Conservation (phyloP, 2,797 vertebrate genomes). For the Meriones psammophilus region DNA sequence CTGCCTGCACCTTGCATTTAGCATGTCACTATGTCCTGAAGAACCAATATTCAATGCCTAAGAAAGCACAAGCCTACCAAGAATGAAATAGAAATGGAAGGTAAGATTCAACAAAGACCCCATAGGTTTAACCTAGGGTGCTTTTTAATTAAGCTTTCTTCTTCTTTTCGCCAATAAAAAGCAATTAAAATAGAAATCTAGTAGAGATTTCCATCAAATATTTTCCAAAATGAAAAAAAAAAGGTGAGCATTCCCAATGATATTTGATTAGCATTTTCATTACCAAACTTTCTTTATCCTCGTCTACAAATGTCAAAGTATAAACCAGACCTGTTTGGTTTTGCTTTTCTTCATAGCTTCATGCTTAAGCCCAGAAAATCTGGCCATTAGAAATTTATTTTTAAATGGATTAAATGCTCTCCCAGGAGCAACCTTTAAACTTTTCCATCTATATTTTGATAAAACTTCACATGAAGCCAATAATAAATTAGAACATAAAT, state of each 20-base stretch:
- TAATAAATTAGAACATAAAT: conserved; percentile 90
- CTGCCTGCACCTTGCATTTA: neutral
- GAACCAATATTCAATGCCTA: conserved; percentile 26
- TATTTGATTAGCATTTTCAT: conserved; percentile 82
- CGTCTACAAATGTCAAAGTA: conserved; percentile 76
- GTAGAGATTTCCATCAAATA: conserved; percentile 70
- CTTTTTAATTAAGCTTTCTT: conserved; percentile 70
- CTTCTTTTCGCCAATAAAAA: conserved; percentile 72
- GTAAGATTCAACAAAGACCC: neutral
- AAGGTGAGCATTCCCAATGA: conserved; percentile 50
- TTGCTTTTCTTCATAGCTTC: conserved; percentile 70
- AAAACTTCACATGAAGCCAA: conserved; percentile 90
- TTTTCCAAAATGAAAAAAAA: conserved; percentile 64
- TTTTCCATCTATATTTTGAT: conserved; percentile 88
- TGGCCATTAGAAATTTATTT: conserved; percentile 85
- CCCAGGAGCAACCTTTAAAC: conserved; percentile 87
- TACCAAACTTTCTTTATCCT: conserved; percentile 75
- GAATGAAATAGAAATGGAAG: conserved; percentile 20
- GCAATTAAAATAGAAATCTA: conserved; percentile 78
- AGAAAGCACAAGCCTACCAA: neutral
- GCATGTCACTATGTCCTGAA: conserved; percentile 30
- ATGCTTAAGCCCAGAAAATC: conserved; percentile 83
- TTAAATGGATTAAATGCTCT: conserved; percentile 86
- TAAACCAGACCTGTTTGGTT: conserved; percentile 66
- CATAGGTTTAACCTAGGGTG: conserved; percentile 8